Conservation (phyloP, 2,113 vertebrate species). For the Glareola pratincola region DNA sequence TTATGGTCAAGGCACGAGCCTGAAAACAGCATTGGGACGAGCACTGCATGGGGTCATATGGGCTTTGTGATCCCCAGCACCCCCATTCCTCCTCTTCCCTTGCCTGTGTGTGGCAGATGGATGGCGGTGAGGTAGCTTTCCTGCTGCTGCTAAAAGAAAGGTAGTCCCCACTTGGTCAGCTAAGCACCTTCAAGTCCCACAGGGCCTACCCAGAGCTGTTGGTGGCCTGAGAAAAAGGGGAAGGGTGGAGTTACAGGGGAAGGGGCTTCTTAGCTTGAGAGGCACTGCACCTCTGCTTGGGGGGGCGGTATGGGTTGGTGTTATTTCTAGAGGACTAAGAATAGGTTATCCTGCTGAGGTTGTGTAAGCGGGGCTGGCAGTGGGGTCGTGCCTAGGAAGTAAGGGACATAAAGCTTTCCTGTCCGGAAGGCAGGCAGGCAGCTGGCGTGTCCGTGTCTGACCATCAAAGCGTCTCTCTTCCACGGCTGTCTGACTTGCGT, state of each 20-base stretch:
- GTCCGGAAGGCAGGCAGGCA: not conserved
- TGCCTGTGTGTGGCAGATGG: not conserved
- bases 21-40: not conserved
- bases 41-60: fast-evolving
- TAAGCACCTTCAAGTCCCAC: not conserved
- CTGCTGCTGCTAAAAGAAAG: not conserved
- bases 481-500: fast-evolving
- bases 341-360: not conserved
- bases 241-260: not conserved
- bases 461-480: not conserved
- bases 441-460: not conserved
- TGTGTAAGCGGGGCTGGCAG: too few relatives aligned
- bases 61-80: not conserved
- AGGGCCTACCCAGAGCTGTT: not conserved
- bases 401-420: not conserved
- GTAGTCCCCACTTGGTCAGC: not conserved
- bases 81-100: not conserved
- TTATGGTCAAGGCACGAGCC: not conserved
- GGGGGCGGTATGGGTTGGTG: not conserved
- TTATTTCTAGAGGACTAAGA: not conserved
- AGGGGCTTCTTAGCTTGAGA: not conserved
- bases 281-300: not conserved
- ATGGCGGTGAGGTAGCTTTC: not conserved
- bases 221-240: not conserved
- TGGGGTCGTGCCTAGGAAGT: not conserved